Percentiles rank a stretch among this genome's conserved stretches.
These are phyloP conservation scores for Caenorhabditis latens DNA, from an alignment of 1,140 invertebrate species.

Conservation along the genomic window DNA sequence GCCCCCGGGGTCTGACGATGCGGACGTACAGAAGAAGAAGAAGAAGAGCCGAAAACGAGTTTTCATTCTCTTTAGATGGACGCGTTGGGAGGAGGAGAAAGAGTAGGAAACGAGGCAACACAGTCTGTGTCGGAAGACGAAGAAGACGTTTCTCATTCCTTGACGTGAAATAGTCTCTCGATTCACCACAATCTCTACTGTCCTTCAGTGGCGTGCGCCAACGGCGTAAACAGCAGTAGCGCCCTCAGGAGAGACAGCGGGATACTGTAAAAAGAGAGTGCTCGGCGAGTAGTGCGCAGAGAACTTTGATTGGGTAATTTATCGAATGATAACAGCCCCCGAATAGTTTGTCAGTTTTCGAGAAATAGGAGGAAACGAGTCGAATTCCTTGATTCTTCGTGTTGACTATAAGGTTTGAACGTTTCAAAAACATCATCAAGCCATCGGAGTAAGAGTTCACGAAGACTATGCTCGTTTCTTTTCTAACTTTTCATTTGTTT, in stretches of 20 bases:
- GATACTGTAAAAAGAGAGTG: constrained; percentile 49
- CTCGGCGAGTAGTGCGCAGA: constrained; percentile 49
- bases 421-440: not conserved
- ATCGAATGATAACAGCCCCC: constrained; percentile 47
- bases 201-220: constrained; percentile 49
- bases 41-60: constrained; percentile 49
- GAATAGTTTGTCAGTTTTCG: constrained; percentile 2
- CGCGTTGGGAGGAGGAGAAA: constrained; percentile 7
- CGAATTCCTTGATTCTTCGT: not conserved
- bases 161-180: constrained; percentile 17
- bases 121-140: constrained; percentile 46
- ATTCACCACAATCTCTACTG: constrained; percentile 23
- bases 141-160: constrained; percentile 56
- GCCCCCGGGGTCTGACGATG: not conserved
- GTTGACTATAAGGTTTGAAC: not conserved
- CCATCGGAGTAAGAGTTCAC: too few relatives aligned
- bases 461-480: too few relatives aligned
- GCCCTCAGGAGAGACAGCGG: constrained; percentile 24
- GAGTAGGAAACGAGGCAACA: constrained; percentile 8
- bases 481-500: too few relatives aligned
- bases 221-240: constrained; percentile 26
- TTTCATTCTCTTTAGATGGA: constrained; percentile 38
- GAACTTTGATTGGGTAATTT: constrained; percentile 55
- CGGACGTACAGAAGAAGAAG: constrained; percentile 40
- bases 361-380: not conserved